phyloP scores from a whole-genome alignment of 2,797 vertebrate genomes.

The Enteromius fasciolatus region DNA sequence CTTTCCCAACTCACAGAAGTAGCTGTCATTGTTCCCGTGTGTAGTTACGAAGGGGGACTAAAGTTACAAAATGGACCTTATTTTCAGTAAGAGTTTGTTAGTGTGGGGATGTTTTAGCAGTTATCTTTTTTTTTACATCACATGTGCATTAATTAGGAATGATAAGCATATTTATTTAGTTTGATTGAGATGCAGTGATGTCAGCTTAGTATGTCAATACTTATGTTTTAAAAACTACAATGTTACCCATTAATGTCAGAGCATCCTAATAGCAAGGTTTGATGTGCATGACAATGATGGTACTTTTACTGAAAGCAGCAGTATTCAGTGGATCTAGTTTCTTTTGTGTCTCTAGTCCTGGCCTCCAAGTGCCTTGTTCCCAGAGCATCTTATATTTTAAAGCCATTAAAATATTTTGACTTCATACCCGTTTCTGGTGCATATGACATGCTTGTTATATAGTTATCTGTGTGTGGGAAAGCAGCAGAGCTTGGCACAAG shows the following conservation, averaged over 20 bases:
- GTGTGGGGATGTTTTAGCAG: conserved; percentile 9
- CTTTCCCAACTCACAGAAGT: neutral
- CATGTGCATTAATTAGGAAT: conserved; percentile 28
- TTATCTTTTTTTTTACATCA: conserved; percentile 1
- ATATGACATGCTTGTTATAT: conserved; percentile 23
- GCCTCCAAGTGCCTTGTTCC: conserved; percentile 59
- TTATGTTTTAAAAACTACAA: conserved; percentile 20
- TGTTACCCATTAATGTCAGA: conserved; percentile 12
- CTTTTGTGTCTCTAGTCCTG: conserved; percentile 35
- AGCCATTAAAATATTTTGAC: conserved; percentile 5
- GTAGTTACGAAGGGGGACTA: neutral
- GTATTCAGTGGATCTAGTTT: conserved; percentile 28
- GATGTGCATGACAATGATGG: conserved; percentile 23
- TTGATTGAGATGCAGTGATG: conserved; percentile 11
- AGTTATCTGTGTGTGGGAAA: neutral
- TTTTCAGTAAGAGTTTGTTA: conserved; percentile 25
- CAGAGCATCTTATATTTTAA: neutral
- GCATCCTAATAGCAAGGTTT: conserved; percentile 39
- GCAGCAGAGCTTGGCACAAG: neutral
- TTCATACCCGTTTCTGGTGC: conserved; percentile 2
- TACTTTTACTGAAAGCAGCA: conserved; percentile 43
- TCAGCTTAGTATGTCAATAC: conserved; percentile 15
- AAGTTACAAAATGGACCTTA: conserved; percentile 13
- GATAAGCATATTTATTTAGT: conserved; percentile 14
- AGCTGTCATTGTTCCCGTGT: conserved; percentile 21